phyloP scores from a whole-genome alignment of 2,797 vertebrate species.

The Pteropus rufus region DNA sequence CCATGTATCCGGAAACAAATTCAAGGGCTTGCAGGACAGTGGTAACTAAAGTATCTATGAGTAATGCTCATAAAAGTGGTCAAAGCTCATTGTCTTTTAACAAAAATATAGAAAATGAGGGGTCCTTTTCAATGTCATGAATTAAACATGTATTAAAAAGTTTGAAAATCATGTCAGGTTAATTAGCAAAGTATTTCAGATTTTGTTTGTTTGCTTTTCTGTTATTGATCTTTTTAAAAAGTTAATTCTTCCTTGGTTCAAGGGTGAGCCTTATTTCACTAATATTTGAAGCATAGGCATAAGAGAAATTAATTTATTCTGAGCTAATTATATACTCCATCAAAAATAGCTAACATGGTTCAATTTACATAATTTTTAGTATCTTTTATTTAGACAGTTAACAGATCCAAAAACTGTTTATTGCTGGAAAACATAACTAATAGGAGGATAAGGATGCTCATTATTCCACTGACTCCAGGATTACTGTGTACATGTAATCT shows the following conservation, averaged over 20 bases:
- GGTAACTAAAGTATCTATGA: not conserved
- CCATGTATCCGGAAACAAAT: not conserved
- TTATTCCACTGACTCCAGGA: not conserved
- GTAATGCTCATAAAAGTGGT: not conserved
- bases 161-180: not conserved
- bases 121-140: not conserved
- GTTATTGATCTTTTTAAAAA: slow-evolving; percentile 35
- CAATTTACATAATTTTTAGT: slow-evolving; percentile 15
- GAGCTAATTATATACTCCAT: slow-evolving; percentile 32
- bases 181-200: not conserved
- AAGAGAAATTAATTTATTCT: slow-evolving; percentile 44
- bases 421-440: slow-evolving; percentile 43
- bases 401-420: slow-evolving; percentile 20
- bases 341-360: slow-evolving; percentile 42
- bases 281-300: slow-evolving; percentile 31
- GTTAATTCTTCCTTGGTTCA: slow-evolving; percentile 18
- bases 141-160: not conserved
- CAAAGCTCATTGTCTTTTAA: not conserved
- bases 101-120: not conserved
- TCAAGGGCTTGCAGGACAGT: not conserved
- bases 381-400: slow-evolving; percentile 49
- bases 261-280: not conserved
- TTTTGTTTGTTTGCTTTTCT: slow-evolving; percentile 30
- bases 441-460: not conserved
- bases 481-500: not conserved